phyloP scores from a whole-genome alignment of 2,888 invertebrate species.

The Mallateleia sp. region DNA sequence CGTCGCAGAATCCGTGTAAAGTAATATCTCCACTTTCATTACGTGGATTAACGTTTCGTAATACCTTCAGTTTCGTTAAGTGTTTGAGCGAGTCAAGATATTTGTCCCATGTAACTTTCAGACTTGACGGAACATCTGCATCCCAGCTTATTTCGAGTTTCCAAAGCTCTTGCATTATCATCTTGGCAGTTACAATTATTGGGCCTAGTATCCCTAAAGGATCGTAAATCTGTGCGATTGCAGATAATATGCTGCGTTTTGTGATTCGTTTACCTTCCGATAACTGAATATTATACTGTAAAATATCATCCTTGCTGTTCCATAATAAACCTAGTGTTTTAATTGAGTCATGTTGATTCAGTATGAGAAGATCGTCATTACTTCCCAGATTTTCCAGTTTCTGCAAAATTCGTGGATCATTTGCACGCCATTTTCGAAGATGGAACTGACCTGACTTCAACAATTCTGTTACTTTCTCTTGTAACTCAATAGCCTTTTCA shows the following conservation, averaged over 20 bases:
- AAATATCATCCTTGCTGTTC: slow-evolving; percentile 52
- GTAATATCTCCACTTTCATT: too few relatives aligned
- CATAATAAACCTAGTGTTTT: slow-evolving; percentile 72
- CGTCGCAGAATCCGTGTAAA: too few relatives aligned
- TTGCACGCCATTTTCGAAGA: slow-evolving; percentile 66
- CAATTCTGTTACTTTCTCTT: not conserved
- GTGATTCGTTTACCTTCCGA: not conserved
- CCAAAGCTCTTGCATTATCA: slow-evolving; percentile 66
- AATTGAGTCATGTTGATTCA: slow-evolving; percentile 39
- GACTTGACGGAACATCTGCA: slow-evolving; percentile 31
- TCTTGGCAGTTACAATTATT: slow-evolving; percentile 62
- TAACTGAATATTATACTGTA: slow-evolving; percentile 52
- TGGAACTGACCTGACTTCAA: slow-evolving; percentile 47
- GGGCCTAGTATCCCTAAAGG: slow-evolving; percentile 66
- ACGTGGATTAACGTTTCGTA: too few relatives aligned
- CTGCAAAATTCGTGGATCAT: slow-evolving; percentile 4
- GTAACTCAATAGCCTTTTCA: not conserved
- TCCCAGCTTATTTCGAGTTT: slow-evolving; percentile 50
- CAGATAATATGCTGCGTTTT: slow-evolving; percentile 60
- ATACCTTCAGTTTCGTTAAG: too few relatives aligned
- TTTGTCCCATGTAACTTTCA: too few relatives aligned
- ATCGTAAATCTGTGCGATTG: slow-evolving; percentile 72
- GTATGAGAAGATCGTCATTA: slow-evolving; percentile 17
- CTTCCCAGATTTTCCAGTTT: not conserved
- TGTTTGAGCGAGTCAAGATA: too few relatives aligned